These are phyloP conservation scores for Peromyscus eremicus DNA, from an alignment of 2,797 vertebrate genomes.

Conservation along the genomic window DNA sequence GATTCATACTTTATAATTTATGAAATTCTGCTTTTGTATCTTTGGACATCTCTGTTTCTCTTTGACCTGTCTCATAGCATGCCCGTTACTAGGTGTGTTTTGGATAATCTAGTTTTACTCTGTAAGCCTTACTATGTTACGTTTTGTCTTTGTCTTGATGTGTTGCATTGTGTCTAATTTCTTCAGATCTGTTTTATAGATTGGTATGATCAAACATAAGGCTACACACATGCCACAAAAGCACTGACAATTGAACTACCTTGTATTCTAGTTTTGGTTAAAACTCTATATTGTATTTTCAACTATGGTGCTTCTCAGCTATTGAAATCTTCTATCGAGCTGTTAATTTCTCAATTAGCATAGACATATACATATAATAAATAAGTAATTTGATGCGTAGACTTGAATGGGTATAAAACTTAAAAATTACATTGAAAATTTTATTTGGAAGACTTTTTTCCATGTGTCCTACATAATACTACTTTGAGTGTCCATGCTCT, in stretches of 20 bases:
- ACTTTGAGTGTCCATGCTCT: background rate
- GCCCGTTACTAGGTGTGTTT: background rate
- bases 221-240: background rate
- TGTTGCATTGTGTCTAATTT: slow-evolving; percentile 14
- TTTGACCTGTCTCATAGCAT: background rate
- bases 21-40: slow-evolving; percentile 8
- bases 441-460: slow-evolving; percentile 9
- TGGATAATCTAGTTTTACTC: background rate
- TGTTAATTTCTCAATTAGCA: slow-evolving; percentile 55
- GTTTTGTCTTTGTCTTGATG: slow-evolving; percentile 25
- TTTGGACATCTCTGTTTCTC: slow-evolving; percentile 29
- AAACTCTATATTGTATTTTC: background rate
- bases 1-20: slow-evolving; percentile 36
- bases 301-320: slow-evolving; percentile 2
- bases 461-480: background rate
- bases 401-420: slow-evolving; percentile 32
- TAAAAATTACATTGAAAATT: slow-evolving; percentile 6
- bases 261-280: background rate
- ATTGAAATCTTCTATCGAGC: background rate
- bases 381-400: slow-evolving; percentile 3
- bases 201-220: background rate
- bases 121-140: background rate
- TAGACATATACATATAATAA: background rate
- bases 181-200: background rate
- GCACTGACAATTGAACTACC: background rate